Evolutionary conservation across 53 echinoderm and acorn worm genomes (phyloP), one percentile per base, ranked within the genome.

Genomic region (Temnopleurus reevesii): DNA sequence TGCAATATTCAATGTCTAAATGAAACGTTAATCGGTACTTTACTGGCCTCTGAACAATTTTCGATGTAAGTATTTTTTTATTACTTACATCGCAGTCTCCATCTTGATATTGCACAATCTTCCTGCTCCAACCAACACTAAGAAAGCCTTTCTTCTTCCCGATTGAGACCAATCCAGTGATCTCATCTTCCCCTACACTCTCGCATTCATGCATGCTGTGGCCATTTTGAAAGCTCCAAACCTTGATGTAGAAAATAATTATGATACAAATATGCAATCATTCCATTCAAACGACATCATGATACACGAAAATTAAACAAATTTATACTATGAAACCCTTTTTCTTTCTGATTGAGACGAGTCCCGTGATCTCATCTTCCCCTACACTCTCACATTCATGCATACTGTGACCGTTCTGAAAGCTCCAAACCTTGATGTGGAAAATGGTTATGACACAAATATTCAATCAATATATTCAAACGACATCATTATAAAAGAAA

Each of bases 141-240:
- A 97, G 89, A 21, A 97, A 86, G 4, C 95, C 95, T 64, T 97
- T 95, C 90, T 90, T 94, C 76, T 95, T 92, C 7, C 97, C 95
- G 15, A 97, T 64, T 2, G 95, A 97, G 47, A 97, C 90, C 45
- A 97, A 81, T 31, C 97, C 97, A 30, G 97, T 97, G 8, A 95
- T 90, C 84, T 97, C 97, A 0, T 94, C 95, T 45, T 97, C 97
- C 3, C 92, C 92, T 9, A 94, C 91, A 7, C 93, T 76, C 38
- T 97, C 95, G 86, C 94, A 95, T 80, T 93, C 93, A 56, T 93
- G 91, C 45, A 97, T 97, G 54, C 90, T 91, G 79, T 97, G 97
- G 15, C 97, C 97, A 55, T 97, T 97, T 71, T 97, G 97, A 86
- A 97, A 97, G 85, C 94, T 97, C 97, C 97, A 97, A 21, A 95